These are phyloP conservation scores for Mystacides longicornis DNA, from an alignment of 2,888 invertebrate genomes.

Conservation along the genomic window DNA sequence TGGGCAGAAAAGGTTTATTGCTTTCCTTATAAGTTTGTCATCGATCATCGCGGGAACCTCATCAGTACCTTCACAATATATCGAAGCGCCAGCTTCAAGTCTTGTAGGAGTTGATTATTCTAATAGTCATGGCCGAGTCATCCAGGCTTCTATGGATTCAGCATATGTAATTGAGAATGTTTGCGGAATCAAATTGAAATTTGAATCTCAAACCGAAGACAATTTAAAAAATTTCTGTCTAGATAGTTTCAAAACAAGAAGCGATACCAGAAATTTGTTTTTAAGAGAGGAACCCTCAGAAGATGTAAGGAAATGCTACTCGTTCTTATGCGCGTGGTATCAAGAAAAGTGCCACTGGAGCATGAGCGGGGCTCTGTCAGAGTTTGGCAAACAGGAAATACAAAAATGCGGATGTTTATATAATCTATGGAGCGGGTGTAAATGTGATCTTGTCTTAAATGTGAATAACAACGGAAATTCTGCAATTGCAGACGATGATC, in stretches of 20 bases:
- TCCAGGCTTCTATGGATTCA: not conserved
- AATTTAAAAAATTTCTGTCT: conserved; percentile 6
- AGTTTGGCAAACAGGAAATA: not conserved
- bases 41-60: too few relatives aligned
- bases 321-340: conserved; percentile 11
- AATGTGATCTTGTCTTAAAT: conserved; percentile 4
- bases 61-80: too few relatives aligned
- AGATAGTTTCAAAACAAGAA: conserved; percentile 4
- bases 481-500: too few relatives aligned
- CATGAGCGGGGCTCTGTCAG: not conserved
- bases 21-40: too few relatives aligned
- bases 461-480: not conserved
- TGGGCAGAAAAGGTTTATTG: too few relatives aligned
- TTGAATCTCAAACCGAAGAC: not conserved
- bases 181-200: not conserved
- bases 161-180: not conserved
- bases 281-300: conserved; percentile 4
- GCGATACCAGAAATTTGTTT: not conserved
- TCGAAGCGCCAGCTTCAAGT: too few relatives aligned
- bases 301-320: conserved; percentile 9
- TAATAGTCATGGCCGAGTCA: too few relatives aligned
- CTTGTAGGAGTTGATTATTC: too few relatives aligned
- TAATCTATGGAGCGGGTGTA: conserved; percentile 6
- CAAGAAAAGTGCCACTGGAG: conserved; percentile 7
- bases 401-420: conserved; percentile 10